Base-by-base conservation (phyloP, 2,797 vertebrate genomes). In the Bradypodion ventrale region DNA sequence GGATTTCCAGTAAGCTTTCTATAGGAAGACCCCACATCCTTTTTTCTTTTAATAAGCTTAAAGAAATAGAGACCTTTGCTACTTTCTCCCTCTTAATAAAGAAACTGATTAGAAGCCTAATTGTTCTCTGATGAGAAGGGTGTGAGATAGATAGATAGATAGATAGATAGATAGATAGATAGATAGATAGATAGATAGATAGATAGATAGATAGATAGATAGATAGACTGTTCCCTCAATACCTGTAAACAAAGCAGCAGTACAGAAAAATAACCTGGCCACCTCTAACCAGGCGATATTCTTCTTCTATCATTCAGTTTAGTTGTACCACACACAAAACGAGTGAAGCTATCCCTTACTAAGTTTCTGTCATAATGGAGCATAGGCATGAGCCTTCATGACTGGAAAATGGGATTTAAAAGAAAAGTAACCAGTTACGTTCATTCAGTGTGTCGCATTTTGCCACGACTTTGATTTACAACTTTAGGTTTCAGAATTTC, bases 1-100 rank as follows among this genome's bases (percentile, higher is more conserved):
- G 86, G 87, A 89, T 92, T 92, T 59, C 0, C 72, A 84, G 83
- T 73, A 91, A 93, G 90, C 69, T 80, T 90, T 88, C 85, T 65
- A 69, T 72, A 68, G 80, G 85, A 42, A 60, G 75, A 49, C 35
- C 86, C 72, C 87, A 79, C 89, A 89, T 91, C 90, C 6, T 79
- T 84, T 59, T 32, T 87, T 84, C 81, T 68, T 23, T 90, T 88
- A 86, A 86, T 89, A 1, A 0, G 80, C 59, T 84, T 90, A 86
- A 89, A 89, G 89, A 90, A 93, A 88, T 83, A 82, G 88, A 74
- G 88, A 83, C 70, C 40, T 91, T 74, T 46, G 1, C 73, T 79
- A 56, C 80, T 80, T 78, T 83, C n/a, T 37, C 19, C 60, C n/a
- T 4, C 1, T 87, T 85, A 69, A 65, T 82, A 72, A 7, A 78